Base-by-base conservation (phyloP, 2,797 vertebrate species). In the Percopsis omiscomaycus region DNA sequence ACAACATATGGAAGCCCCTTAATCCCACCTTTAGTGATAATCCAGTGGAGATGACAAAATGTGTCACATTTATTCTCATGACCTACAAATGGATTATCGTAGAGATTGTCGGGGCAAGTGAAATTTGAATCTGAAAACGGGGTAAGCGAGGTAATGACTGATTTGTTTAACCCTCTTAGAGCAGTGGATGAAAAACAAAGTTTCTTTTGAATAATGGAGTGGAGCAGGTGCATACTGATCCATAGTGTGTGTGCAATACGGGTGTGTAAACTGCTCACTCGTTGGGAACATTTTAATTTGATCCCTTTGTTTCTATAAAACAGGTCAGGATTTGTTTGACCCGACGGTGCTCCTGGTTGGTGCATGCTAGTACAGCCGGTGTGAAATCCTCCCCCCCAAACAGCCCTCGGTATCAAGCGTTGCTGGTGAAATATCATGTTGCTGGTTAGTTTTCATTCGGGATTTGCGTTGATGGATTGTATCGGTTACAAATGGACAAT, bases 251-350 rank as follows among this genome's bases (percentile, higher is more conserved):
- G 55, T 50, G 54, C 5, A 49, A 60, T 73, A 77, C 80, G 69
- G 78, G 76, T 85, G 83, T 75, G 72, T 82, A 73, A 83, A 77
- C 71, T 88, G 88, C 81, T 89, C 85, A 81, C 84, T 87, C 82
- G 83, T 68, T 84, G 78, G 85, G 82, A 90, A 88, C 81, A 85
- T 90, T 89, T 90, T 88, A 89, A 91, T 91, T 89, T 89, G 83
- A 89, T 86, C 79, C 74, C 61, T 80, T 80, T 88, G 79, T 88
- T 87, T 86, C 80, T 85, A 81, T 88, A 84, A 89, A 89, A 81
- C 82, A 81, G 87, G 79, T 87, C 89, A 87, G 83, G 80, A 88
- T 86, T 83, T 79, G 85, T 71, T 84, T 66, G 71, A 53, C 77
- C 85, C 68, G 60, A 15, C 15, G 71, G 82, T 79, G 61, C 5